Base-by-base conservation (phyloP, 1,140 invertebrate genomes). In the Pinna nobilis region DNA sequence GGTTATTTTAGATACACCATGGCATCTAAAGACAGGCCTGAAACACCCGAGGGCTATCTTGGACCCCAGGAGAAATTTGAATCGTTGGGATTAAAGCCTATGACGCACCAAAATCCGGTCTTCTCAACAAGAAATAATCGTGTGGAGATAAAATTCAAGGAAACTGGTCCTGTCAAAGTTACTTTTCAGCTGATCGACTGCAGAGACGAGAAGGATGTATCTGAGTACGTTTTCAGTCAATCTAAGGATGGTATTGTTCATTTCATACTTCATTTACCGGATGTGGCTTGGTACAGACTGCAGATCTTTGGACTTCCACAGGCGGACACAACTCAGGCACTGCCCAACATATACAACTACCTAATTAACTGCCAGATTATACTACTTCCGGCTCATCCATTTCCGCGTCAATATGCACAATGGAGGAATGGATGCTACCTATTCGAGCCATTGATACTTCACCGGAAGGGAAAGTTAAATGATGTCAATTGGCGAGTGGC, bases 361-460 rank as follows among this genome's bases (percentile, higher is more conserved):
- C 60, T 87, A 57, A 84, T 88, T 32, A 51, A 85, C 39, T 78
- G 79, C 32, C 66, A 55, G 0, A 44, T 60, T 23, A 67, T 50
- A 20, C 25, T 37, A 23, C 60, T 64, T 9, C 49, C 80, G 1
- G 80, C 79, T 1, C 65, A 76, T 33, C 75, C 82, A 18, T 88
- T 78, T 78, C 86, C 87, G 7, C 82, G 84, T 60, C 87, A 88
- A 76, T 88, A 84, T 67, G 84, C 82, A 18, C 86, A 86, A 53
- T 88, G 86, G 86, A 87, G 87, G 64, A 85, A 88, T 15, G 86
- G 85, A 3, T 88, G 87, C 65, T 86, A 73, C 73, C 76, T 88
- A 18, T 74, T 72, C 55, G 79, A 80, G 18, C 87, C 87, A 9
- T 20, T 82, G 13, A 77, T 86, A 25, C 73, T 84, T 11, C 69